These are phyloP conservation scores for Pristionchus entomophagus DNA, from an alignment of 2,888 invertebrate genomes.

Conservation along the genomic window DNA sequence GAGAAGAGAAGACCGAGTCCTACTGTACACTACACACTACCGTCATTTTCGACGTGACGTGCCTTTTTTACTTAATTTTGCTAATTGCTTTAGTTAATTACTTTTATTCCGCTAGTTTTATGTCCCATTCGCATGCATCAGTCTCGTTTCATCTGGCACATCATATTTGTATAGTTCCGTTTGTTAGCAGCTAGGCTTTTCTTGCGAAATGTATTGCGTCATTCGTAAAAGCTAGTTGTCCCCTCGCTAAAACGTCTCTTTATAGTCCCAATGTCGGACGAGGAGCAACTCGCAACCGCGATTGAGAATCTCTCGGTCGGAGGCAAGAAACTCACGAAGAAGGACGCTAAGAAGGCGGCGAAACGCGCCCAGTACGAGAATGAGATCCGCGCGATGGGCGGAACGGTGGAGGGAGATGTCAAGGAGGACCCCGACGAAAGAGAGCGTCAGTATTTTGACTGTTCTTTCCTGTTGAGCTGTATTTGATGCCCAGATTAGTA, in stretches of 20 bases:
- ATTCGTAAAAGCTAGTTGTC: not conserved
- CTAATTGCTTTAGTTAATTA: not conserved
- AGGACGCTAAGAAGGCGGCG: constrained; percentile 62
- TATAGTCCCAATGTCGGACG: constrained; percentile 43
- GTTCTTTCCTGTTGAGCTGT: not conserved
- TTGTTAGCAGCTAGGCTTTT: not conserved
- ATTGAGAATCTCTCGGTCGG: not conserved
- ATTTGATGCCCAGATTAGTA: too few relatives aligned
- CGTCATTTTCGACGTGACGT: not conserved
- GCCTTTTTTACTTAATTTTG: not conserved
- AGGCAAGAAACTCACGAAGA: constrained; percentile 47
- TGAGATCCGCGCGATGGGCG: constrained; percentile 72
- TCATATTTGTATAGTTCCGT: not conserved
- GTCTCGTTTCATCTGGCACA: not conserved
- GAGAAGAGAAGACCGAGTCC: not conserved
- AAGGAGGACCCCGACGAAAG: constrained; percentile 48
- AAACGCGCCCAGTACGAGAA: constrained; percentile 68
- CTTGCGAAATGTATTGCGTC: not conserved
- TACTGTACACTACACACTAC: constrained; percentile 2
- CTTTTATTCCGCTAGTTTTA: not conserved
- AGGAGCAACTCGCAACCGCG: constrained; percentile 37
- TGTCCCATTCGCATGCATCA: not conserved
- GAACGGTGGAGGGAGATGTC: constrained; percentile 62
- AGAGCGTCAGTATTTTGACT: constrained; percentile 35
- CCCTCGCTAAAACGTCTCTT: not conserved